A percentile compares a stretch with the other conserved stretches of the same genome.
These are phyloP conservation scores for Saccopteryx bilineata DNA, from an alignment of 2,113 vertebrate species.

Conservation along the genomic window DNA sequence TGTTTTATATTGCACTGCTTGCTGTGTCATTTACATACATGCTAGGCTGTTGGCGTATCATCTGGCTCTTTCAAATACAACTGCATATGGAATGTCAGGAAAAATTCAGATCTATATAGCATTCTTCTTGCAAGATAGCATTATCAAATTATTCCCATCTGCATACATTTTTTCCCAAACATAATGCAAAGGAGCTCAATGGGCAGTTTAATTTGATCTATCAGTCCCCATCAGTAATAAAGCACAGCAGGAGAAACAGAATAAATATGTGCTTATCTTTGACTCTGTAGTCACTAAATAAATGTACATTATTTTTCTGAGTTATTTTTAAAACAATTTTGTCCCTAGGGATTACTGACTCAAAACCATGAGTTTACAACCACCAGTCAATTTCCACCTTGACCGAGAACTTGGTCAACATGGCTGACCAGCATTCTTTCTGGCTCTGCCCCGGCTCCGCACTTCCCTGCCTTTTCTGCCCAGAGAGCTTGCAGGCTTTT, in stretches of 20 bases:
- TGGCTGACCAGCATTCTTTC: neutral
- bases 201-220: neutral
- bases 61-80: constrained; percentile 48
- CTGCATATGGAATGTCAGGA: neutral
- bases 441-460: neutral
- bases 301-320: neutral
- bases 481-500: neutral
- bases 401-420: neutral
- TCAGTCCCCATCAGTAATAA: neutral
- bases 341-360: neutral
- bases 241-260: constrained; percentile 12
- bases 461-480: neutral
- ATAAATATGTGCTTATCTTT: neutral
- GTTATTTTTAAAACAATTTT: constrained; percentile 6
- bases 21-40: neutral
- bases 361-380: constrained; percentile 20
- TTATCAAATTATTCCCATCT: constrained; percentile 6
- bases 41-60: neutral
- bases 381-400: neutral
- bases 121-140: constrained; percentile 17
- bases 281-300: constrained; percentile 20
- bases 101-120: neutral
- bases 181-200: neutral
- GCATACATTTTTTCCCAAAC: neutral
- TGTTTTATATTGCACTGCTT: neutral